Evolutionary conservation across 2,797 vertebrate genomes (phyloP), one percentile per base, ranked within the genome.

Genomic region (Danio choprae): DNA sequence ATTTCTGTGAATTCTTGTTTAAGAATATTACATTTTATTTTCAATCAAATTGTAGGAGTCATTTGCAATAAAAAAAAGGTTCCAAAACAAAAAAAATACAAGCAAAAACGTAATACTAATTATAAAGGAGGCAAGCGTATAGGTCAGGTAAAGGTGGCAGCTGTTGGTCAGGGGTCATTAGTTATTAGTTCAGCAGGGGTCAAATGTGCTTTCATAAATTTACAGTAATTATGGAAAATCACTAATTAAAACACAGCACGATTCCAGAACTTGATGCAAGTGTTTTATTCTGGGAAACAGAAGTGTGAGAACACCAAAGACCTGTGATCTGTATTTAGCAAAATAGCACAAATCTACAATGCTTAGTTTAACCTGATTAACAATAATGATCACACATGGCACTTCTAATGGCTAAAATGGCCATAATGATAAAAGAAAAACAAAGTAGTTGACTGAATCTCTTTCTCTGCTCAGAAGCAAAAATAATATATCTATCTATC

Each of bases 261-360:
- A 74, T 74, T 20, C 8, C n/a, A 62, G 46, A 29, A n/a, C 20
- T 48, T 48, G 22, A 73, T 8, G 4, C 8, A 15, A 41, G 46
- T 48, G 22, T 46, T 73, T 58, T 48, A 48, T 59, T 59, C 40
- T 16, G 13, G 56, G 43, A 62, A 36, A 58, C 53, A 46, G 55
- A 60, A 60, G 16, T 1, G 6, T 11, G 58, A 46, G 40, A 41
- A 71, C 50, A 46, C 41, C 55, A 44, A n/a, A n/a, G n/a, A 18
- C 38, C 12, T 18, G 16, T 40, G 67, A 51, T 70, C 48, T 51
- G 46, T 15, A 6, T 63, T 63, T 4, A 51, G 7, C 44, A 51
- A 36, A 62, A 38, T 5, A 11, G 11, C 44, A 20, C 20, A n/a
- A 38, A 56, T 20, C 36, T 11, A 7, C 11, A 46, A 46, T 56